Base-by-base conservation (phyloP, 2,113 vertebrate species). In the Ptychochromis oligacanthus region DNA sequence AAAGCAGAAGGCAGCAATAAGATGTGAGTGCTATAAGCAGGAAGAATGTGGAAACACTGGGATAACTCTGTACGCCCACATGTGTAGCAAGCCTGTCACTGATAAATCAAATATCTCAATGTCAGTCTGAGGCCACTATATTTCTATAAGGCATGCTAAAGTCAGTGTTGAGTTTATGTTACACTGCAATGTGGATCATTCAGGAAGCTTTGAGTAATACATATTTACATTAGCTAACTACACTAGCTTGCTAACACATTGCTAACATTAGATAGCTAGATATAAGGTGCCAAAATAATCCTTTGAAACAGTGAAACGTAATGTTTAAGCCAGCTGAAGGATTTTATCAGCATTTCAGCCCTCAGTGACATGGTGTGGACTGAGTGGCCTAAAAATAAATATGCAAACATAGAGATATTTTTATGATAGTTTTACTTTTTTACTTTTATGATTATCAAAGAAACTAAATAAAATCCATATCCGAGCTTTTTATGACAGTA, bases 251-350 rank as follows among this genome's bases (percentile, higher is more conserved):
- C 61, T 24, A 65, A 65, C 12, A n/a, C n/a, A n/a, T n/a, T n/a
- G n/a, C n/a, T n/a, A n/a, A n/a, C n/a, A n/a, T n/a, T n/a, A 40
- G 61, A 36, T 65, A 10, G 9, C n/a, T 0, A 65, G 14, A 59
- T 59, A 1, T 8, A 31, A n/a, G 34, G 34, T 36, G 34, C 0
- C n/a, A 24, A 65, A 43, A 43, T 0, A 24, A 40, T 40, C 36
- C 15, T 65, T 40, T 43, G 40, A 24, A 65, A 9, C 12, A 38
- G 59, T 61, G 59, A 64, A 3, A 2, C 11, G 28, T 6, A 3
- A 60, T 3, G 34, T 0, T 26, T 46, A 43, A 65, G 60, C 36
- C 10, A 62, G 18, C 31, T 31, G 36, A 22, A 43, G 38, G 38
- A 65, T 17, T 43, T 65, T 24, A 65, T 13, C 62, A 43, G 62